phyloP scores from a whole-genome alignment of 1,140 invertebrate species.

The Chymomyza costata region DNA sequence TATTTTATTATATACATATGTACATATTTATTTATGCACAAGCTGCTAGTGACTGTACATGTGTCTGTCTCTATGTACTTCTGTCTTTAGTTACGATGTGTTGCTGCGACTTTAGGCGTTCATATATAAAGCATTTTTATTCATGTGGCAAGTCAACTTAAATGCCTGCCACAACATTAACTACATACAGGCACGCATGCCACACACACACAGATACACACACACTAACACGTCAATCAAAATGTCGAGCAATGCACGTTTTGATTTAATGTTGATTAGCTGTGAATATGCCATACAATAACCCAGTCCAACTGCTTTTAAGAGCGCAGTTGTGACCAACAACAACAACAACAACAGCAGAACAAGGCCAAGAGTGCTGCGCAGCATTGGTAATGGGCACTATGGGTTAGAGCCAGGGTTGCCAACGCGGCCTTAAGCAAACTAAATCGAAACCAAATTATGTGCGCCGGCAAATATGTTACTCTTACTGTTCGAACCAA shows the following conservation, averaged over 20 bases:
- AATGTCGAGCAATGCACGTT: constrained; percentile 2
- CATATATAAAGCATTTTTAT: too few species aligned
- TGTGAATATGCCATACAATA: constrained; percentile 40
- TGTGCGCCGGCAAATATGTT: too few species aligned
- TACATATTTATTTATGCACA: not conserved
- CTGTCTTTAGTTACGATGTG: constrained; percentile 70
- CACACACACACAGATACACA: too few species aligned
- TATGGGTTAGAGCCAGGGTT: too few species aligned
- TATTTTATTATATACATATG: constrained; percentile 1
- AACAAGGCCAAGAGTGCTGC: too few species aligned
- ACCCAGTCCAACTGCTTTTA: too few species aligned
- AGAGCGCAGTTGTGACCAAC: too few species aligned
- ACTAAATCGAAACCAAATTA: too few species aligned
- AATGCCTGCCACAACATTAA: constrained; percentile 25
- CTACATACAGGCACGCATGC: constrained; percentile 12
- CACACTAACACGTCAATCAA: too few species aligned
- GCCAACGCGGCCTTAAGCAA: too few species aligned
- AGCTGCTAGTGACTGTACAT: constrained; percentile 23
- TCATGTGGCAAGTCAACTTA: not conserved
- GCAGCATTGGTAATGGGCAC: constrained; percentile 4
- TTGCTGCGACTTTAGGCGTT: constrained; percentile 25
- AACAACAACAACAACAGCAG: too few species aligned
- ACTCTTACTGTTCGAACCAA: too few species aligned
- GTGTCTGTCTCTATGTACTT: constrained; percentile 59
- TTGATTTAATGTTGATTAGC: constrained; percentile 33